phyloP scores from a whole-genome alignment of 2,797 vertebrate genomes.

The Poeciliopsis paucimaculata region DNA sequence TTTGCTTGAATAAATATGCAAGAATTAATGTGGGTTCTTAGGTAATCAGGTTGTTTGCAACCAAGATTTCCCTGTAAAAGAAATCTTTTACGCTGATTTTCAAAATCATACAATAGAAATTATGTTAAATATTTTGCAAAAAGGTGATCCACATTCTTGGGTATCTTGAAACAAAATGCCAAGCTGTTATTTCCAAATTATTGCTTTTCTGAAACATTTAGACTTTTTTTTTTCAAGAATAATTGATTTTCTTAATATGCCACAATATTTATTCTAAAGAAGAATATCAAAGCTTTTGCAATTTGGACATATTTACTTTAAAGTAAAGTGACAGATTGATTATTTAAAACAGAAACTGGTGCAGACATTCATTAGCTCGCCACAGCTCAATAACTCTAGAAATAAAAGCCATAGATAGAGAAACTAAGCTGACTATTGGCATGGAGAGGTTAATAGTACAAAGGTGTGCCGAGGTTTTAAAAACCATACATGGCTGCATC shows the following conservation, averaged over 20 bases:
- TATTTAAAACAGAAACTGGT: neutral
- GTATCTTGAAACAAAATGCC: neutral
- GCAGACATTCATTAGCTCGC: neutral
- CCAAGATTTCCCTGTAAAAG: neutral
- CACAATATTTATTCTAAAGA: too few species aligned
- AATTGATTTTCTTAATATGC: neutral
- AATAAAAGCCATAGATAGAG: neutral
- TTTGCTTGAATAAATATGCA: neutral
- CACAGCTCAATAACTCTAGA: neutral
- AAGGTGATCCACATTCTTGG: neutral
- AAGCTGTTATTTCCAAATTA: neutral
- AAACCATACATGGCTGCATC: neutral
- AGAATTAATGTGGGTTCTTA: neutral
- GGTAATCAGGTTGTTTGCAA: neutral
- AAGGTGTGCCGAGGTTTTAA: neutral
- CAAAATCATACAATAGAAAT: neutral
- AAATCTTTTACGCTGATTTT: neutral
- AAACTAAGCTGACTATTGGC: neutral
- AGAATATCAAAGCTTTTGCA: too few species aligned
- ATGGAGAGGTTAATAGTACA: neutral
- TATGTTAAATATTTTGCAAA: neutral
- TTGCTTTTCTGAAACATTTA: neutral
- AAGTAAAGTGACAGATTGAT: neutral
- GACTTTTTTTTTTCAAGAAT: neutral
- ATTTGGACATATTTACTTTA: neutral